phyloP scores from a whole-genome alignment of 2,888 invertebrate genomes.

The Ichneumoninae sp. region DNA sequence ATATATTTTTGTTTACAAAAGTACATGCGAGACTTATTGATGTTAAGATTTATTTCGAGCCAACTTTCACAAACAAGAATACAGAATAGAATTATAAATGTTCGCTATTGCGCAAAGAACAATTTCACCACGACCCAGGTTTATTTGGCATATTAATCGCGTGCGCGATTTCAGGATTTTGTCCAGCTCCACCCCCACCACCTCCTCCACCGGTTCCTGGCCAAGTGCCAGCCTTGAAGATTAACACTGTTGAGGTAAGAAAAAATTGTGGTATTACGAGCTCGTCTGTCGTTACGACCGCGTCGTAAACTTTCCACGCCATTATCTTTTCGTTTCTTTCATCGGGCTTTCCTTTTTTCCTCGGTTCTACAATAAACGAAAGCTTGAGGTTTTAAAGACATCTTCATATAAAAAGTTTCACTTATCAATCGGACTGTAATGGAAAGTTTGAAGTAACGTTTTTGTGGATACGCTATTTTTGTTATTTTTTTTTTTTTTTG shows the following conservation, averaged over 20 bases:
- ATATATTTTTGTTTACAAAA: neutral
- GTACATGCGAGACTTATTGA: too few species aligned
- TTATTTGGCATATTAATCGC: constrained; percentile 63
- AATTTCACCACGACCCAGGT: constrained; percentile 28
- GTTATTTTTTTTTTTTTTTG: neutral
- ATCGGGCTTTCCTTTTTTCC: neutral
- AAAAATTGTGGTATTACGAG: constrained; percentile 58
- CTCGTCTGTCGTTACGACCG: constrained; percentile 38
- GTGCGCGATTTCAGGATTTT: constrained; percentile 76
- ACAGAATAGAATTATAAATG: neutral
- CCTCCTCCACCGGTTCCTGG: constrained; percentile 86
- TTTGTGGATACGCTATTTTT: neutral
- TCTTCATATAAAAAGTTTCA: neutral
- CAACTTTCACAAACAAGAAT: neutral
- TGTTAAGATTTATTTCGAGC: constrained; percentile 22
- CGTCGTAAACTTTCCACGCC: neutral
- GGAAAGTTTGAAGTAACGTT: neutral
- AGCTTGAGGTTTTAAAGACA: neutral
- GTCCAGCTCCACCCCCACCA: constrained; percentile 85
- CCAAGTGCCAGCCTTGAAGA: constrained; percentile 85
- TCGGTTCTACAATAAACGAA: neutral
- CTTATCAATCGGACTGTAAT: neutral
- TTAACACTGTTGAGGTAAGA: constrained; percentile 85
- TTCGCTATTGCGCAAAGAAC: constrained; percentile 17
- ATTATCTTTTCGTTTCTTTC: neutral